Evolutionary conservation across 2,888 invertebrate genomes (phyloP).

Genomic region (Ferdinandea cuprea): DNA sequence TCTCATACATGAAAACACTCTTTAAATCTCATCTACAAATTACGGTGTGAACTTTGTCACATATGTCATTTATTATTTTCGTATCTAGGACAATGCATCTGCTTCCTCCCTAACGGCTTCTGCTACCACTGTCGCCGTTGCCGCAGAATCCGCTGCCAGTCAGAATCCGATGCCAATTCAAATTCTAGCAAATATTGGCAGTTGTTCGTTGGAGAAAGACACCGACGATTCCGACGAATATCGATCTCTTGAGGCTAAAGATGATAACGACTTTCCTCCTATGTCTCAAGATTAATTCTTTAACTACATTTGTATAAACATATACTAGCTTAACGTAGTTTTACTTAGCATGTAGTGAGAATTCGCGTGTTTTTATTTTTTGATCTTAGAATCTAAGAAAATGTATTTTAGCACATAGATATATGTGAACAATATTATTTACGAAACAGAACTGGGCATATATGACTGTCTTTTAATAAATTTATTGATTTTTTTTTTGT

Average conservation of each 20-base stretch:
- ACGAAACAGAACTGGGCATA: constrained; percentile 10
- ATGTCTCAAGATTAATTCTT: constrained; percentile 62
- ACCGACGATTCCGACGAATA: constrained; percentile 82
- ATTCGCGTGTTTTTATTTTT: constrained; percentile 34
- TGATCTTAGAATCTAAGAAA: constrained; percentile 48
- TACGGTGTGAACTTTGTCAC: constrained; percentile 44
- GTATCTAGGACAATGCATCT: constrained; percentile 66
- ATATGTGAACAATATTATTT: constrained; percentile 24
- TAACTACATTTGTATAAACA: constrained; percentile 45
- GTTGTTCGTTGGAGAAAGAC: constrained; percentile 76
- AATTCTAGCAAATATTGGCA: constrained; percentile 70
- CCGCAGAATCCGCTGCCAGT: constrained; percentile 40
- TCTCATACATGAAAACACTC: constrained; percentile 22
- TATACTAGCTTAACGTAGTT: constrained; percentile 42
- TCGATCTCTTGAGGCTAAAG: constrained; percentile 82
- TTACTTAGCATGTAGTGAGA: constrained; percentile 37
- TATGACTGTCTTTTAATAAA: not conserved
- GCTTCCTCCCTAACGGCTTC: constrained; percentile 56
- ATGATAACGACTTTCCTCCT: constrained; percentile 80
- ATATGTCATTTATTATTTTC: constrained; percentile 66
- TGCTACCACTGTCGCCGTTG: constrained; percentile 39
- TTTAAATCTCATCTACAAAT: constrained; percentile 25
- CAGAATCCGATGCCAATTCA: constrained; percentile 61
- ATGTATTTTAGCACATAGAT: constrained; percentile 27
- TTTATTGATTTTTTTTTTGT: not conserved